Evolutionary conservation across 2,113 vertebrate species (phyloP).

Genomic region (Forbesichthys papilliferus): DNA sequence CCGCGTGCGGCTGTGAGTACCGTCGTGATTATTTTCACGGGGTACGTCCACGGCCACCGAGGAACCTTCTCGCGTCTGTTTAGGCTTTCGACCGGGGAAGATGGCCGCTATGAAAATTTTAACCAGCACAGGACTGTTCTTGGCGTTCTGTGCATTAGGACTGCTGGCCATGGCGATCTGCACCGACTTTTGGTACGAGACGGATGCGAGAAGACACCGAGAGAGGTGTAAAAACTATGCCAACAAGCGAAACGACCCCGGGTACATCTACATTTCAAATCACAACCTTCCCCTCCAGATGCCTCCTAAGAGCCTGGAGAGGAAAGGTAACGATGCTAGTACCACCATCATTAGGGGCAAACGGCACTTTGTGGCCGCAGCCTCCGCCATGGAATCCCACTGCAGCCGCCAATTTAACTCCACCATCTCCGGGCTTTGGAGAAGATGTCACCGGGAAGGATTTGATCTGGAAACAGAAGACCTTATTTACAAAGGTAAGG

Average conservation of each 20-base stretch:
- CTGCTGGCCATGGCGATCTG: slow-evolving; percentile 87
- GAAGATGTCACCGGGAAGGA: slow-evolving; percentile 85
- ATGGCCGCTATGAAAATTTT: slow-evolving; percentile 90
- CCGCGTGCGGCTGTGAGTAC: slow-evolving; percentile 62
- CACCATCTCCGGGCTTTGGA: slow-evolving; percentile 87
- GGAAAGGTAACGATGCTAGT: slow-evolving; percentile 58
- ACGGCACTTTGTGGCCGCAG: slow-evolving; percentile 72
- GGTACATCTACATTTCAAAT: slow-evolving; percentile 87
- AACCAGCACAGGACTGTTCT: slow-evolving; percentile 84
- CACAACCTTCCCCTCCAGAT: slow-evolving; percentile 87
- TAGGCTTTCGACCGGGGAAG: slow-evolving; percentile 73
- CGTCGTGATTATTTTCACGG: slow-evolving; percentile 66
- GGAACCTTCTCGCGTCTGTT: slow-evolving; percentile 71
- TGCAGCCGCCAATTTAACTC: slow-evolving; percentile 89
- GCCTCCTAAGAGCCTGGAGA: slow-evolving; percentile 73
- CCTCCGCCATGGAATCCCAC: slow-evolving; percentile 83
- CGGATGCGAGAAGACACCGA: slow-evolving; percentile 85
- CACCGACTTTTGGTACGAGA: slow-evolving; percentile 92
- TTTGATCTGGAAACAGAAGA: slow-evolving; percentile 89
- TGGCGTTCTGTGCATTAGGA: slow-evolving; percentile 84
- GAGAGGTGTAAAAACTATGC: slow-evolving; percentile 87
- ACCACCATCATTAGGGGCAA: slow-evolving; percentile 59
- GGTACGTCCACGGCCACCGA: slow-evolving; percentile 72
- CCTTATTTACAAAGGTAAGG: slow-evolving; percentile 86
- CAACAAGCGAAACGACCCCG: slow-evolving; percentile 87